A percentile compares a stretch with the other conserved stretches of the same genome.
Evolutionary conservation across 2,113 vertebrate species (phyloP).

Genomic region (Mustelus asterias): DNA sequence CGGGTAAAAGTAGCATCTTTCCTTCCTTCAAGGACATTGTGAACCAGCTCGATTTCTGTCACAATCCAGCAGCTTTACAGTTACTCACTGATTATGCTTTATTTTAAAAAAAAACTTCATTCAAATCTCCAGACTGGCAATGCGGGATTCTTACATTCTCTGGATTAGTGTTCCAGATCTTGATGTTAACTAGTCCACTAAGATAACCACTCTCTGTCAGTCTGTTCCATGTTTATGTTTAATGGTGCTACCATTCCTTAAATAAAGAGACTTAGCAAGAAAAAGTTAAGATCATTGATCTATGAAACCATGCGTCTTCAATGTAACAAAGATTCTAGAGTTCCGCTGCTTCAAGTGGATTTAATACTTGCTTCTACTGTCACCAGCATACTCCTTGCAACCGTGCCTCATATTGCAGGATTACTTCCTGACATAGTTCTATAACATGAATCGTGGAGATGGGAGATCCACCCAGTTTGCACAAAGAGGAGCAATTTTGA

Average conservation of each 20-base stretch:
- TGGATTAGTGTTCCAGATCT: not conserved
- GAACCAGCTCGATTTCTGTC: not conserved
- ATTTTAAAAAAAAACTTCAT: not conserved
- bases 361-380: not conserved
- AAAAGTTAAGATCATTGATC: not conserved
- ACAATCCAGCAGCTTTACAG: not conserved
- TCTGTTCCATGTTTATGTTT: not conserved
- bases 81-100: not conserved
- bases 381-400: not conserved
- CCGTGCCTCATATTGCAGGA: not conserved
- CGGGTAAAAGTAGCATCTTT: not conserved
- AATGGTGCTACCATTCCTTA: too few species aligned
- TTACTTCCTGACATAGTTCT: not conserved
- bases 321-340: not conserved
- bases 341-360: not conserved
- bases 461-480: not conserved
- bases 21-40: too few species aligned
- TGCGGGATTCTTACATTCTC: not conserved
- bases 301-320: not conserved
- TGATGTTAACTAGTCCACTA: not conserved
- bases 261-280: not conserved
- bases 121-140: not conserved
- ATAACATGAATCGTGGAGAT: not conserved
- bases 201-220: not conserved
- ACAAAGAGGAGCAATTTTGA: not conserved